Evolutionary conservation across 2,797 vertebrate genomes (phyloP).

Genomic region (Chromis chromis): DNA sequence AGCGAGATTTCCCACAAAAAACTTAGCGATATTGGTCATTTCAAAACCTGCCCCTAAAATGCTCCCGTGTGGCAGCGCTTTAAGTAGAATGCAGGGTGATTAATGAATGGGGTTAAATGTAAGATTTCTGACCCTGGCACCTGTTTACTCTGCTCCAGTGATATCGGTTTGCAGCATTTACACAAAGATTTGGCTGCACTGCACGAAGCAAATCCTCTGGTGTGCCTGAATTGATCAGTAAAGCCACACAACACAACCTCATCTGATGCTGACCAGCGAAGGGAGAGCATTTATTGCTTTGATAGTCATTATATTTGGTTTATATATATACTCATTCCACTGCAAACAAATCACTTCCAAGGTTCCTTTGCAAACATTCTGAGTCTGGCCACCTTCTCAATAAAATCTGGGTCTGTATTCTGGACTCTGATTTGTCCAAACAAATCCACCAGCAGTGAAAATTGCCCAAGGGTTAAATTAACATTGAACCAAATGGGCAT

Average conservation of each 20-base stretch:
- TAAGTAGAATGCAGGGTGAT: neutral
- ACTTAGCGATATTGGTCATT: no score
- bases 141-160: slow-evolving; percentile 11
- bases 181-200: neutral
- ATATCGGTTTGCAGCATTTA: neutral
- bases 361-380: slow-evolving; percentile 7
- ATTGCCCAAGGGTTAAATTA: slow-evolving; percentile 13
- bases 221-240: slow-evolving; percentile 1
- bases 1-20: neutral
- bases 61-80: neutral
- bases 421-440: slow-evolving; percentile 28
- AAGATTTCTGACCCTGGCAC: slow-evolving; percentile 10
- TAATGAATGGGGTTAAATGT: neutral
- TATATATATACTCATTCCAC: slow-evolving; percentile 14
- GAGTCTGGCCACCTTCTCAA: neutral
- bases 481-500: slow-evolving; percentile 3
- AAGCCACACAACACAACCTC: neutral
- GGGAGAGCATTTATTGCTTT: slow-evolving; percentile 2
- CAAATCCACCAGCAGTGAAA: slow-evolving; percentile 2
- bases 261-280: no score
- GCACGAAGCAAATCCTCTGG: neutral
- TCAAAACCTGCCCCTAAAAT: neutral
- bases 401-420: neutral
- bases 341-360: neutral
- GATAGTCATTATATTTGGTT: slow-evolving; percentile 1